Percentiles rank a stretch among this genome's conserved stretches.
These are phyloP conservation scores for Ictalurus punctatus DNA, from an alignment of 2,113 vertebrate species.

Conservation along the genomic window DNA sequence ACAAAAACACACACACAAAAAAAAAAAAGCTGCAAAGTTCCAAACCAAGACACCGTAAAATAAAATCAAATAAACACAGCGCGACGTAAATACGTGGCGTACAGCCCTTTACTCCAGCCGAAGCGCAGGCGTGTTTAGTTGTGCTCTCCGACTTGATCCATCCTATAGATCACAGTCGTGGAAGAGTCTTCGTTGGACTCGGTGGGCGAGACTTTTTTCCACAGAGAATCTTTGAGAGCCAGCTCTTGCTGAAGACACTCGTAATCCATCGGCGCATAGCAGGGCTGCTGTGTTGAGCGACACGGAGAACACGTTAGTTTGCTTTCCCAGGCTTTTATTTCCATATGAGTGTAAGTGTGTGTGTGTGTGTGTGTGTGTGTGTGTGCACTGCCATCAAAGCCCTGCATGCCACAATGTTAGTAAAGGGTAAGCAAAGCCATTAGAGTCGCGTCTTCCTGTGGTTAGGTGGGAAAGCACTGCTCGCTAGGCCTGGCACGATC, in stretches of 20 bases:
- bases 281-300: conserved; percentile 93
- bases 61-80: too few species aligned
- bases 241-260: conserved; percentile 98
- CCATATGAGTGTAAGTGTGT: too few species aligned
- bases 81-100: too few species aligned
- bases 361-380: neutral
- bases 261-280: conserved; percentile 94
- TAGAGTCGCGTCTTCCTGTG: neutral
- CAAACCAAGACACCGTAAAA: neutral
- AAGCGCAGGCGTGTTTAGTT: conserved; percentile 41
- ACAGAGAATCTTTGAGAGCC: conserved; percentile 94
- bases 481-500: neutral
- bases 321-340: conserved; percentile 19
- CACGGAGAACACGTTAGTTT: conserved; percentile 90
- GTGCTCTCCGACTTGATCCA: conserved; percentile 86
- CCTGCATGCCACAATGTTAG: neutral
- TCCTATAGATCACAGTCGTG: conserved; percentile 98
- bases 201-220: conserved; percentile 92
- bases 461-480: neutral
- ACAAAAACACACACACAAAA: neutral
- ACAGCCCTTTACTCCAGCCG: neutral
- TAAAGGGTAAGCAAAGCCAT: neutral
- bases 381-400: neutral
- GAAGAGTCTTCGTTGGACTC: conserved; percentile 95
- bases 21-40: conserved; percentile 4